Evolutionary conservation across 2,797 vertebrate genomes (phyloP), one percentile per base, ranked within the genome.

Genomic region (Gouania willdenowi): DNA sequence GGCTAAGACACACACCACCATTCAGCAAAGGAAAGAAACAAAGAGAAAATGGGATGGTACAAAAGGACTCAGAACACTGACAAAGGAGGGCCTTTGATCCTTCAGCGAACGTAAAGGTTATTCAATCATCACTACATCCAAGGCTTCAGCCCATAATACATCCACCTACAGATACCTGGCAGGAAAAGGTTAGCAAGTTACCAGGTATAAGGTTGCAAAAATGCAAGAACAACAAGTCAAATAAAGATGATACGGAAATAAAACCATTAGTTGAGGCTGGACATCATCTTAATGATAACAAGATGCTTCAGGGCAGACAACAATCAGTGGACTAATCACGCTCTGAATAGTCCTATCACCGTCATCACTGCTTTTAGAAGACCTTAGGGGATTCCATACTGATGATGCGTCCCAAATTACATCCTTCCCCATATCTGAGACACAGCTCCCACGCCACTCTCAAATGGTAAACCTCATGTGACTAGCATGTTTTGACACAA

Each of bases 51-150:
- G 26, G n/a, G 37, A 35, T 32, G 45, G 23, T 37, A 40, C 54
- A 56, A 61, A 52, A 39, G 30, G 31, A 66, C n/a, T 4, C 12
- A 23, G 26, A 48, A 39, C 14, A 34, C 10, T 55, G 63, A 69
- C 73, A 68, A 63, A 26, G 41, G 36, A 5, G 32, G 0, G 41
- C 41, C 85, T 86, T 85, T 86, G 79, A 87, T 81, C 75, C 67
- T 3, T 3, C 16, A 31, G 29, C 36, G 52, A 41, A 56, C 46
- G 55, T 44, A 47, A 63, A 61, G 42, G 41, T 51, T 34, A 44
- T 57, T 32, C 35, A 46, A 13, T 63, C 68, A 73, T 66, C 34
- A 50, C 52, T 43, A 36, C 62, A 11, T 47, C 50, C 49, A n/a
- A 12, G 21, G 30, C 28, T 52, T 48, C 22, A 27, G 38, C 57